Conservation (phyloP, 2,888 invertebrate species). For the Phoronis australis region DNA sequence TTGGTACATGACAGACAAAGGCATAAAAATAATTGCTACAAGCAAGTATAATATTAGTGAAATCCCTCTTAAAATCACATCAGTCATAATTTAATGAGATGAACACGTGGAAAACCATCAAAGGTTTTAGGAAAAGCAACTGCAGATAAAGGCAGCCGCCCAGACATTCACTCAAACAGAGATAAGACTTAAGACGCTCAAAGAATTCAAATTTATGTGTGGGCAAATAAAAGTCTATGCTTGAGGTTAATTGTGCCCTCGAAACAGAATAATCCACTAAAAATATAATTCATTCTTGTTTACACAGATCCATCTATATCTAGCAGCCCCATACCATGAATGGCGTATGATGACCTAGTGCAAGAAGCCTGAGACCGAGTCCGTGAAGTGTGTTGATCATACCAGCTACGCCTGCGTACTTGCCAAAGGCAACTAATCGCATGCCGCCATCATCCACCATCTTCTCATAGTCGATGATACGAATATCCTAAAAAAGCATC, state of each 20-base stretch:
- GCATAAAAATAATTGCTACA: no score
- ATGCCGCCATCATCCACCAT: conserved; percentile 83
- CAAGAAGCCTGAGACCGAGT: conserved; percentile 83
- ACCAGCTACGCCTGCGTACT: conserved; percentile 96
- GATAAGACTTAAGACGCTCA: no score
- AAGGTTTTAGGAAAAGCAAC: no score
- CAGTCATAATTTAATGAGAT: no score
- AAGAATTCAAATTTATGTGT: no score
- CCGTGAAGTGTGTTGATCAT: conserved; percentile 99
- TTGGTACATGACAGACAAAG: no score
- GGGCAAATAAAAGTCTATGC: neutral
- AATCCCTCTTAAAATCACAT: no score
- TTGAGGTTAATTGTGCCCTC: neutral
- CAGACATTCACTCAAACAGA: no score
- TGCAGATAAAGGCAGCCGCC: no score
- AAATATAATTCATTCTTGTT: neutral
- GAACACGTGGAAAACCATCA: no score
- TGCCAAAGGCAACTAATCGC: conserved; percentile 95
- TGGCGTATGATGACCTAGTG: conserved; percentile 96
- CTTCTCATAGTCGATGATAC: conserved; percentile 95
- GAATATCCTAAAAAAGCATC: conserved; percentile 78
- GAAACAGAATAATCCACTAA: neutral
- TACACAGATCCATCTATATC: neutral
- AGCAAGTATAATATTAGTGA: no score
- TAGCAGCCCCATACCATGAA: conserved; percentile 79